Base-by-base conservation (phyloP, 2,113 vertebrate genomes). In the Sinosuthora webbiana region DNA sequence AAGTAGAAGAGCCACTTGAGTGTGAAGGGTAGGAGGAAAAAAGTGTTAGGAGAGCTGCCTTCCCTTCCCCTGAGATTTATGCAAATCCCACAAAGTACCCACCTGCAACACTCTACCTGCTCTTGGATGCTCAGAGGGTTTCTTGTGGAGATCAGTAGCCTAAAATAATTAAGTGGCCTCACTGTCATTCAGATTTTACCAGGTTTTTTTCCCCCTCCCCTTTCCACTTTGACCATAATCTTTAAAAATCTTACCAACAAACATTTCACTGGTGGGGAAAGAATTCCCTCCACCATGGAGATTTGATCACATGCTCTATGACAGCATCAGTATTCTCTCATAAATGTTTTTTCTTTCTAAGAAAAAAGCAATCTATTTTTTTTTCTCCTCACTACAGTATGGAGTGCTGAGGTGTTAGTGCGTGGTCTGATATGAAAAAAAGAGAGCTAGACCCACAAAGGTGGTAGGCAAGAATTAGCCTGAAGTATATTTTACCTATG, bases 121-220 rank as follows among this genome's bases (percentile, higher is more conserved):
- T 87, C 68, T 59, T 33, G 69, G 86, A 93, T 95, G 42, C 92
- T 96, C 95, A 95, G 57, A 97, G 96, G 85, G 96, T 82, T 87
- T 94, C 71, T 89, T 87, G 91, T 94, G 78, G 94, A 97, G 96
- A 98, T 97, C 94, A 98, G 94, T 92, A 97, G 88, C 83, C 90
- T 89, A 91, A 98, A 97, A 97, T 97, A 96, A 98, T 96, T 97
- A 97, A 98, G 97, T 97, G 97, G 67, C 89, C 93, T 94, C 76
- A 39, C 62, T 76, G 81, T 57, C 83, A 93, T 90, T 82, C 88
- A 93, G 74, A 87, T 87, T 94, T 96, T 55, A 81, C 60, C 50
- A 90, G 35, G 3, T 74, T 93, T 77, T 87, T 8, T 1, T 0
- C 7, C 27, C 37, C 44, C 37, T 56, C 11, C 35, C 15, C 56